Evolutionary conservation across 2,888 invertebrate species (phyloP), one percentile per base, ranked within the genome.

Genomic region (Balanococcus diminutus): DNA sequence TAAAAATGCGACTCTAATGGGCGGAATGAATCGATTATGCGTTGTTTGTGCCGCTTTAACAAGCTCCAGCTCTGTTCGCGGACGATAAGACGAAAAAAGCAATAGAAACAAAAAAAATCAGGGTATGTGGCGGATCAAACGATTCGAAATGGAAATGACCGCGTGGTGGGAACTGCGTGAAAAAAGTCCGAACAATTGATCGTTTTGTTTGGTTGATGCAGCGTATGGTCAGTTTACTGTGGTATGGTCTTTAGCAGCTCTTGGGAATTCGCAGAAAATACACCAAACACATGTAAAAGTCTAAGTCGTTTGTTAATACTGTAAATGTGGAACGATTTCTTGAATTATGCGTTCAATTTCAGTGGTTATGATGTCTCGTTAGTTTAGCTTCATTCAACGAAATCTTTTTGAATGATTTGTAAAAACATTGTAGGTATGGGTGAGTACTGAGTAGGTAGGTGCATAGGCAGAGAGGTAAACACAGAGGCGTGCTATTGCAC

Each of bases 141-240:
- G 31, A 82, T 31, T 82, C 56, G 9, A 56, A 82, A 82, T 82
- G 82, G 31, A 56, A 82, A 82, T 82, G 82, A 82, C 82, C 82
- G 82, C 56, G 19, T 56, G 31, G 31, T 51, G 22, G 19, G 56
- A 56, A 56, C 6, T 1, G 56, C 28, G 67, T 67, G 19, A 31
- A 79, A 72, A 36, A 36, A 36, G n/a, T 36, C 75, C 19, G 9
- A 36, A 79, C 75, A 79, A 79, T 79, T 36, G 75, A 79, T 6
- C 72, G 3, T 79, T 36, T 16, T 28, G 28, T 67, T 31, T 67
- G 14, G 28, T 25, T 28, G 28, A 67, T 67, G 36, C n/a, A 9
- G 36, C 19, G 75, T 36, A 36, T 72, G 61, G 61, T 61, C 28
- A 9, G 36, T 56, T 22, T 19, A 22, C 46, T 46, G n/a, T n/a